Evolutionary conservation across 1,140 invertebrate species (phyloP).

Genomic region (Drosophila santomea): DNA sequence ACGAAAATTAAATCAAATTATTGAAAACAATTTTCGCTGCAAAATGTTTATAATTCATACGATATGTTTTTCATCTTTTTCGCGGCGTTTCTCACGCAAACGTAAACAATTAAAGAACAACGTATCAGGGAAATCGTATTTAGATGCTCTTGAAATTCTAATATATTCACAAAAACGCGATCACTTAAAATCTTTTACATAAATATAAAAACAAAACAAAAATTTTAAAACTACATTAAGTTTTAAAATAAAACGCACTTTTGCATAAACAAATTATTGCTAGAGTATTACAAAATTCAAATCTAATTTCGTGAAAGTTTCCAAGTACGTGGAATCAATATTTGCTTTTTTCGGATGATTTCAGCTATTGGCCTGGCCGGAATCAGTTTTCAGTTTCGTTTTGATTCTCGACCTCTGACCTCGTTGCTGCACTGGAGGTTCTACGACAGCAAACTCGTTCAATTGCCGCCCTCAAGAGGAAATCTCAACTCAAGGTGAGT

Average conservation of each 20-base stretch:
- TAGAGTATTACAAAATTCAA: constrained; percentile 15
- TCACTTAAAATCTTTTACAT: no score
- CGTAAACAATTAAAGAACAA: constrained; percentile 28
- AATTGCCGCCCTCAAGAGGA: constrained; percentile 83
- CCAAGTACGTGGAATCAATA: constrained; percentile 6
- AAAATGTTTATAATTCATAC: constrained; percentile 62
- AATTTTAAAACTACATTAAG: no score
- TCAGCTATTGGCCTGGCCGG: constrained; percentile 13
- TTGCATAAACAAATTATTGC: no score
- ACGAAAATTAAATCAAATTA: constrained; percentile 35
- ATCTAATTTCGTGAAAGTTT: constrained; percentile 17
- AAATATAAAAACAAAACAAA: no score
- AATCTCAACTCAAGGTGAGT: constrained; percentile 84
- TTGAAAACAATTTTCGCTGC: constrained; percentile 38
- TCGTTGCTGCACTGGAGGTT: constrained; percentile 71
- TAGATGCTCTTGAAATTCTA: constrained; percentile 3
- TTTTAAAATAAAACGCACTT: no score
- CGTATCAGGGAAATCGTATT: neutral
- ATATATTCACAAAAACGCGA: neutral
- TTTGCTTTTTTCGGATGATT: constrained; percentile 18
- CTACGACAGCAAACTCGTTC: constrained; percentile 81
- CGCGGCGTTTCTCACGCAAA: constrained; percentile 32
- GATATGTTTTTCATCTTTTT: constrained; percentile 49
- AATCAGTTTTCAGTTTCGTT: constrained; percentile 23
- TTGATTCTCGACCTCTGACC: constrained; percentile 20